Conservation (phyloP, 2,797 vertebrate genomes). For the Atherinosoma microstoma region DNA sequence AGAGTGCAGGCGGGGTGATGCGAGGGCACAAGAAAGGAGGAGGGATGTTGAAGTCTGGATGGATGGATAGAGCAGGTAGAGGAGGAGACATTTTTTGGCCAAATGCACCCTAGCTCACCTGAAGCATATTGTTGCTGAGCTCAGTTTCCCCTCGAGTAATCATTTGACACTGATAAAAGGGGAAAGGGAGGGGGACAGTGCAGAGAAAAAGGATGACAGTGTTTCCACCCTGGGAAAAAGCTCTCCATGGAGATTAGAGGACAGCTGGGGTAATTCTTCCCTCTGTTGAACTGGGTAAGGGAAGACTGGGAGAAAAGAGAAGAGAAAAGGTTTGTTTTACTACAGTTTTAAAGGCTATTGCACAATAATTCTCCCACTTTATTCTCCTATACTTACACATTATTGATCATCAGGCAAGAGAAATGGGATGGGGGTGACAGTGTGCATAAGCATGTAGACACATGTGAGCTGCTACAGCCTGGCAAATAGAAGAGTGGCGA, state of each 20-base stretch:
- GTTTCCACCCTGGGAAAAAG: constrained; percentile 78
- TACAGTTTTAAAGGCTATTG: constrained; percentile 38
- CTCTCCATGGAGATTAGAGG: constrained; percentile 67
- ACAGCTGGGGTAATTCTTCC: constrained; percentile 67
- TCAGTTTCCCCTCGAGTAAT: constrained; percentile 71
- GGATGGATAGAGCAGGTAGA: constrained; percentile 43
- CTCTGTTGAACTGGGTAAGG: constrained; percentile 50
- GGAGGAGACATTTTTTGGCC: constrained; percentile 55
- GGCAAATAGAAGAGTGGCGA: constrained; percentile 61
- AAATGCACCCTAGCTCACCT: constrained; percentile 50
- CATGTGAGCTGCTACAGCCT: constrained; percentile 24
- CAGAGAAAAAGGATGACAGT: constrained; percentile 71
- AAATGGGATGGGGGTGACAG: too few species aligned
- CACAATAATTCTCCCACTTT: constrained; percentile 19
- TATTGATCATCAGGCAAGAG: not conserved
- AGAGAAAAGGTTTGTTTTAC: constrained; percentile 17
- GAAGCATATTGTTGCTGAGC: constrained; percentile 59
- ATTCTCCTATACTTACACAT: not conserved
- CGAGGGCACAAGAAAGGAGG: constrained; percentile 31
- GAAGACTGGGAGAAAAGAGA: constrained; percentile 10
- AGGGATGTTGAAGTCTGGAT: constrained; percentile 6
- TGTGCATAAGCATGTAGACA: constrained; percentile 8
- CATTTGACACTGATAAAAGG: constrained; percentile 79
- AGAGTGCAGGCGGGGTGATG: constrained; percentile 39
- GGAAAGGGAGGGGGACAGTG: constrained; percentile 25